Evolutionary conservation across 2,113 vertebrate species (phyloP), one percentile per base, ranked within the genome.

Genomic region (Mus musculus): DNA sequence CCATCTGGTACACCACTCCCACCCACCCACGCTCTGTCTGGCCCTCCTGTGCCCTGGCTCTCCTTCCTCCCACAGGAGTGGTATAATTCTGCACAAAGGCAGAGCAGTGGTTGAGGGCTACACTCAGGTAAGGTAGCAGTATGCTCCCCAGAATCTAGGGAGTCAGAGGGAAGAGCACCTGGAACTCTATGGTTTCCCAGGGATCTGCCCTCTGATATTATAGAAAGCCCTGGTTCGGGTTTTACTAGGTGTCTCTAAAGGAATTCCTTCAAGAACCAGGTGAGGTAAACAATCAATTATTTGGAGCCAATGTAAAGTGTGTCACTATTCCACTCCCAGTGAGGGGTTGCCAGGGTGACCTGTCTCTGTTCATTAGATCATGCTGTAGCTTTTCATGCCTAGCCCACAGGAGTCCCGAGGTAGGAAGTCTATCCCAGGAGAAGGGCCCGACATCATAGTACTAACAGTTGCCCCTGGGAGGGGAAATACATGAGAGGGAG

Each of bases 1-100:
- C 84, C 90, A 91, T 89, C 95, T 85, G 87, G 88, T 88, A 92
- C 80, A 14, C 22, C 5, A 33, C 61, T 36, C 33, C 63, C 88
- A 75, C 90, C 71, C 92, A 82, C 95, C 96, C 88, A 42, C 12
- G 0, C 72, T 46, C 93, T 87, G 90, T 75, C 93, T 89, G 93
- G 90, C 92, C 88, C 90, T 90, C 82, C 67, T 42, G 71, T n/a
- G 49, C 71, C 72, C 82, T 30, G n/a, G 73, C 82, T 93, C 0
- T 0, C 69, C 33, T 73, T 65, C 81, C 17, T 82, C 72, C 89
- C 75, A 28, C 0, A 0, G 59, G 86, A 80, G 49, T 87, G 56
- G 28, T 12, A 67, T 17, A 81, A 24, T 81, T 71, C 67, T 65
- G 54, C 72, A 81, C 59, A 96, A 89, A 91, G 54, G 52, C 90